Evolutionary conservation across 2,113 vertebrate species (phyloP).

Genomic region (Vulpes vulpes): DNA sequence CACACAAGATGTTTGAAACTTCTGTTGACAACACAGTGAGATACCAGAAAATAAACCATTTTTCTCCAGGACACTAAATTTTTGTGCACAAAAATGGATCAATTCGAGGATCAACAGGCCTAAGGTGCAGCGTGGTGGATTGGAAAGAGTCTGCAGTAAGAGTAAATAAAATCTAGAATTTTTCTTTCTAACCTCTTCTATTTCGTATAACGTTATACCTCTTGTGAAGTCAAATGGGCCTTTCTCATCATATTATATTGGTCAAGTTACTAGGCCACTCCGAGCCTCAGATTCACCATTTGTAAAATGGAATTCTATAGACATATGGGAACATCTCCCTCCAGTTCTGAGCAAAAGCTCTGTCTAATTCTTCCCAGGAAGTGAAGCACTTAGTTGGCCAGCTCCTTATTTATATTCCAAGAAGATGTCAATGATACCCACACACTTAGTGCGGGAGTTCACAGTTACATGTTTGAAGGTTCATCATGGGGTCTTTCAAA

Average conservation of each 20-base stretch:
- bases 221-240: not conserved
- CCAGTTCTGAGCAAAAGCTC: not conserved
- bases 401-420: not conserved
- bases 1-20: not conserved
- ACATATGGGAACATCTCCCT: not conserved
- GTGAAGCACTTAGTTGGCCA: not conserved
- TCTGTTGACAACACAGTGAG: not conserved
- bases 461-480: not conserved
- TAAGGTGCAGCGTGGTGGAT: not conserved
- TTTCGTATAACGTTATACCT: not conserved
- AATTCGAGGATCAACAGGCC: not conserved
- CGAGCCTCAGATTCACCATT: not conserved
- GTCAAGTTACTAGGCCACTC: not conserved
- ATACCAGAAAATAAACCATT: not conserved
- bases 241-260: not conserved
- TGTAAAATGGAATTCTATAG: not conserved
- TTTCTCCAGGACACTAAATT: not conserved
- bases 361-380: not conserved
- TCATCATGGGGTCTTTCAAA: not conserved
- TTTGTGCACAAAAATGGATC: not conserved
- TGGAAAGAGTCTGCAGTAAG: not conserved
- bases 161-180: not conserved
- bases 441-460: not conserved
- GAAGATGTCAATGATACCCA: not conserved
- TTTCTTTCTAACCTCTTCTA: not conserved